Evolutionary conservation across 1,140 invertebrate species (phyloP).

Genomic region (Diprion similis): DNA sequence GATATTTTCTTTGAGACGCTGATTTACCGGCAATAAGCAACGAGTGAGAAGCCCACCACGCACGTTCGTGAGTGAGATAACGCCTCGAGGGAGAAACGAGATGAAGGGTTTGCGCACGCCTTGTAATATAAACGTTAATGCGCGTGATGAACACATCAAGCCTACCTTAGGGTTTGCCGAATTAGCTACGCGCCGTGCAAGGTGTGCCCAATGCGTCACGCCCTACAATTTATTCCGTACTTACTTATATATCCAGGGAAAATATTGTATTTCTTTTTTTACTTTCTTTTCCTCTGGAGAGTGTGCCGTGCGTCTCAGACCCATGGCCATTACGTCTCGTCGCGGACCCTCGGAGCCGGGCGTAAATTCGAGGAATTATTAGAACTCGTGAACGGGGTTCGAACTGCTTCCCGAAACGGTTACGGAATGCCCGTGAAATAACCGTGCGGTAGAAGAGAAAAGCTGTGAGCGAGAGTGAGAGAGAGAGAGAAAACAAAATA

Average conservation of each 20-base stretch:
- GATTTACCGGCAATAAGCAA: too few relatives aligned
- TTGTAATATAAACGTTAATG: conserved; percentile 10
- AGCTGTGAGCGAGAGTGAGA: background rate
- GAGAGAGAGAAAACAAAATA: too few relatives aligned
- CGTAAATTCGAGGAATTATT: background rate
- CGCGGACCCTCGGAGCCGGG: background rate
- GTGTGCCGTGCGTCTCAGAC: too few relatives aligned
- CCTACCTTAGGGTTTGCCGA: conserved; percentile 11
- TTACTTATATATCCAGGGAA: background rate
- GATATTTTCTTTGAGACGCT: too few relatives aligned
- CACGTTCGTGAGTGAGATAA: background rate
- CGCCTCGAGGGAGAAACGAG: background rate
- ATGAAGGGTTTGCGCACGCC: background rate
- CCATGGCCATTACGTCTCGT: too few relatives aligned
- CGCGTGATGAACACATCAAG: conserved; percentile 17
- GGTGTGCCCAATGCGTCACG: conserved; percentile 5
- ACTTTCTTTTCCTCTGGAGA: too few relatives aligned
- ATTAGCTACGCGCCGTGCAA: conserved; percentile 3
- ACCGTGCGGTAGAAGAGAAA: background rate
- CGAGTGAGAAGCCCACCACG: background rate
- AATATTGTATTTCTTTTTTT: background rate
- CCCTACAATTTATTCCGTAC: conserved; percentile 10
- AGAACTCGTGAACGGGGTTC: background rate
- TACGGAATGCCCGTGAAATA: background rate
- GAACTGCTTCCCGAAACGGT: background rate